Evolutionary conservation across 2,888 invertebrate genomes (phyloP).

Genomic region (Podotricha telesiphe): DNA sequence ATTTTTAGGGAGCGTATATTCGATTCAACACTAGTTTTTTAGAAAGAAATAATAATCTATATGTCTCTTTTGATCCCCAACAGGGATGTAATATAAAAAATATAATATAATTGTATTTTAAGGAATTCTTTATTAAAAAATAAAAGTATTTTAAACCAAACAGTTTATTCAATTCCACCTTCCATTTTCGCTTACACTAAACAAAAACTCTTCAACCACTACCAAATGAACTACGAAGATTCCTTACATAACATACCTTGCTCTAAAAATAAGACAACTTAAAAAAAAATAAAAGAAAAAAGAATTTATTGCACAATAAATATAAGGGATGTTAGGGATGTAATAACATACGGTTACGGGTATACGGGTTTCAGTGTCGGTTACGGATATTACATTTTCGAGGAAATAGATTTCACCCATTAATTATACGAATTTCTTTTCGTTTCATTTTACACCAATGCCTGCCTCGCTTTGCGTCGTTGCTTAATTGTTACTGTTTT

Average conservation of each 20-base stretch:
- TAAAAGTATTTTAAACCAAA: conserved; percentile 55
- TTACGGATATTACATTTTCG: too few species aligned
- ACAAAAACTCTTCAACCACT: conserved; percentile 36
- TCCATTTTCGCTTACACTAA: conserved; percentile 63
- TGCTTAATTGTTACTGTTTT: too few species aligned
- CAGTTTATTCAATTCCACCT: conserved; percentile 68
- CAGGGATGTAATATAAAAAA: not conserved
- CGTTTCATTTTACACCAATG: too few species aligned
- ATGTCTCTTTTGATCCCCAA: not conserved
- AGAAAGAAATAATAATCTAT: not conserved
- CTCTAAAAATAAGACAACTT: not conserved
- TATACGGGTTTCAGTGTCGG: too few species aligned
- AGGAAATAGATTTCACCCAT: too few species aligned
- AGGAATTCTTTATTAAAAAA: conserved; percentile 35
- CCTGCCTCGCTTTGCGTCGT: too few species aligned
- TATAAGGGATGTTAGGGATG: too few species aligned
- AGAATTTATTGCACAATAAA: too few species aligned
- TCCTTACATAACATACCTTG: not conserved
- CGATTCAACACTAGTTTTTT: not conserved
- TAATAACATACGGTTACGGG: too few species aligned
- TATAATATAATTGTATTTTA: not conserved
- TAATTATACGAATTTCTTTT: too few species aligned
- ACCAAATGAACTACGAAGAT: conserved; percentile 11
- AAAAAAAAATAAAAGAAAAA: too few species aligned
- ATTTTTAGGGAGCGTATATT: not conserved